A percentile compares a stretch with the other conserved stretches of the same genome.
phyloP scores from a whole-genome alignment of 2,888 invertebrate genomes.

The Pristionchus mayeri region DNA sequence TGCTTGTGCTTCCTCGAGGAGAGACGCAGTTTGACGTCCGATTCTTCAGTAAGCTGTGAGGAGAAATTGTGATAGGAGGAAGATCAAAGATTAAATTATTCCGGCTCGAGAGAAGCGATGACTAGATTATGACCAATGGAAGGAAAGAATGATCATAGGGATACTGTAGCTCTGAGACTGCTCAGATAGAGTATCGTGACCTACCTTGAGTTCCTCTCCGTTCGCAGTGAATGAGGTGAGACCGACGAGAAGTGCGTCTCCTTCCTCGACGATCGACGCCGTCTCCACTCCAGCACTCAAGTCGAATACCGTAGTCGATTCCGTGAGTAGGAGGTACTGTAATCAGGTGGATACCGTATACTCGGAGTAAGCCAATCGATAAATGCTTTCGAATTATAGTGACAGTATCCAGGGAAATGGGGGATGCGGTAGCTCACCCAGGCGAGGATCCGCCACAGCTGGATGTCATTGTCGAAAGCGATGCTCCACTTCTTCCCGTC shows the following conservation, averaged over 20 bases:
- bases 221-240: neutral
- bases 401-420: neutral
- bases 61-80: too few species aligned
- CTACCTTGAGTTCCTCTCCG: neutral
- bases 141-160: too few species aligned
- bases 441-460: neutral
- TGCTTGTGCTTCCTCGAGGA: constrained; percentile 43
- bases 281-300: neutral
- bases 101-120: too few species aligned
- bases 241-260: constrained; percentile 8
- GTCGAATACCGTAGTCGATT: constrained; percentile 23
- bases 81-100: too few species aligned
- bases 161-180: neutral
- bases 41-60: neutral
- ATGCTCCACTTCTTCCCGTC: constrained; percentile 35
- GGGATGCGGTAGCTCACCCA: constrained; percentile 25
- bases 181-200: neutral
- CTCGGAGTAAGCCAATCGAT: neutral
- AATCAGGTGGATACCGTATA: neutral
- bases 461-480: constrained; percentile 32
- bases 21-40: constrained; percentile 39
- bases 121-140: too few species aligned
- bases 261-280: neutral
- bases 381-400: too few species aligned
- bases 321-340: constrained; percentile 22